Conservation (phyloP, 2,113 vertebrate genomes). For the Misgurnus anguillicaudatus region DNA sequence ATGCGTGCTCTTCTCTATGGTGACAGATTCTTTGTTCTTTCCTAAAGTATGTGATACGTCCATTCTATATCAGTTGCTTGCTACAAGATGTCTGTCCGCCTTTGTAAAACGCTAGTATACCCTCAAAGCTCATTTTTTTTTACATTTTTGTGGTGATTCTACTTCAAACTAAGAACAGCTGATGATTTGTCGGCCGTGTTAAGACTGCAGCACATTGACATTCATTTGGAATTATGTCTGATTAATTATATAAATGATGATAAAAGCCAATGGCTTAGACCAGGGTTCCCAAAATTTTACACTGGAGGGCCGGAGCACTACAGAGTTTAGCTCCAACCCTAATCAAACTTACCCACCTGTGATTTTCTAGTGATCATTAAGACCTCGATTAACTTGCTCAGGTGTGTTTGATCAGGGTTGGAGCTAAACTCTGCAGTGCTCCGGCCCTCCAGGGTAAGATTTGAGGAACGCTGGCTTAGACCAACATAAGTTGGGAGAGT, state of each 20-base stretch:
- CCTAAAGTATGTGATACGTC: background rate
- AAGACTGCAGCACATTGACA: background rate
- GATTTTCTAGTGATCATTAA: too few relatives aligned
- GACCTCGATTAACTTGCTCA: too few relatives aligned
- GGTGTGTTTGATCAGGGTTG: too few relatives aligned
- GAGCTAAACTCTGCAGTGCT: too few relatives aligned
- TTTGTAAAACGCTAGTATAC: background rate
- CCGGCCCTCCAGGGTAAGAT: too few relatives aligned
- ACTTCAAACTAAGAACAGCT: background rate
- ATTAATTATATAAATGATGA: background rate
- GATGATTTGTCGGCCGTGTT: background rate
- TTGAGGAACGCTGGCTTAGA: too few relatives aligned
- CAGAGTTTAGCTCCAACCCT: too few relatives aligned
- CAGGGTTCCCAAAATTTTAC: background rate
- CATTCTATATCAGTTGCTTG: background rate
- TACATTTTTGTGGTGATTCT: background rate
- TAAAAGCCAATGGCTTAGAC: background rate
- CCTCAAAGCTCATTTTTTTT: background rate
- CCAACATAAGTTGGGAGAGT: too few relatives aligned
- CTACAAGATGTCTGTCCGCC: background rate
- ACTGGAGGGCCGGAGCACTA: background rate
- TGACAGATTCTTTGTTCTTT: background rate
- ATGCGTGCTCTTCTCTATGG: background rate
- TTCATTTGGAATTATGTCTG: background rate
- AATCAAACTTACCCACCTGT: too few relatives aligned